Conservation (phyloP, 2,113 vertebrate species). For the Menura novaehollandiae region DNA sequence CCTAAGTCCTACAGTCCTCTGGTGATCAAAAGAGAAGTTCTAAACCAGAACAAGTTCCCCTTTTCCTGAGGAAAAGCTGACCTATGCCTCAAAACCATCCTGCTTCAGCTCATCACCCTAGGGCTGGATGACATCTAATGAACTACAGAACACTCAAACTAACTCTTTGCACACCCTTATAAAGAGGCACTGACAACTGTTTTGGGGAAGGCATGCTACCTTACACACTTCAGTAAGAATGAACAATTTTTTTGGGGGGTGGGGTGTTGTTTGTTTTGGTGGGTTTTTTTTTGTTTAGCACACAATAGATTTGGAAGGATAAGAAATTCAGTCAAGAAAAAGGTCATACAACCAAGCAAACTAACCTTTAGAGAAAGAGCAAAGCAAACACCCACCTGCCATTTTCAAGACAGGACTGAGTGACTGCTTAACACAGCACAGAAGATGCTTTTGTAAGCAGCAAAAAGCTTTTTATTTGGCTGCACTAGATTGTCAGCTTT, state of each 20-base stretch:
- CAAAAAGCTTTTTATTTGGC: not conserved
- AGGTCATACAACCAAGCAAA: not conserved
- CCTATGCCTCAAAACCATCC: not conserved
- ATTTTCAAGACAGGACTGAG: not conserved
- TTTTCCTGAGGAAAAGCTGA: not conserved
- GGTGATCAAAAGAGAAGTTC: not conserved
- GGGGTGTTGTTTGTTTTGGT: no score
- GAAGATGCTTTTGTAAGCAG: not conserved
- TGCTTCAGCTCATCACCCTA: not conserved
- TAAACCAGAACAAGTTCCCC: not conserved
- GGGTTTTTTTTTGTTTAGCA: not conserved
- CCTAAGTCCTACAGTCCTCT: not conserved
- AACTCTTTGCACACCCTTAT: not conserved
- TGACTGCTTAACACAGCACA: not conserved
- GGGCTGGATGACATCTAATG: rapidly evolving
- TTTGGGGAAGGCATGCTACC: not conserved
- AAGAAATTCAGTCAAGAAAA: not conserved
- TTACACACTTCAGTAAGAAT: not conserved
- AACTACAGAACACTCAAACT: not conserved
- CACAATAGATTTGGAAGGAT: not conserved
- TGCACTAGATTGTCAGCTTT: not conserved
- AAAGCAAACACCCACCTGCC: not conserved
- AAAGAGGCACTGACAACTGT: not conserved
- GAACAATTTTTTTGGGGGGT: rapidly evolving
- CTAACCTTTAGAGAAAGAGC: not conserved